Percentiles rank a stretch among this genome's conserved stretches.
phyloP scores from a whole-genome alignment of 1,140 invertebrate genomes.

The Apocrypta bakeri region DNA sequence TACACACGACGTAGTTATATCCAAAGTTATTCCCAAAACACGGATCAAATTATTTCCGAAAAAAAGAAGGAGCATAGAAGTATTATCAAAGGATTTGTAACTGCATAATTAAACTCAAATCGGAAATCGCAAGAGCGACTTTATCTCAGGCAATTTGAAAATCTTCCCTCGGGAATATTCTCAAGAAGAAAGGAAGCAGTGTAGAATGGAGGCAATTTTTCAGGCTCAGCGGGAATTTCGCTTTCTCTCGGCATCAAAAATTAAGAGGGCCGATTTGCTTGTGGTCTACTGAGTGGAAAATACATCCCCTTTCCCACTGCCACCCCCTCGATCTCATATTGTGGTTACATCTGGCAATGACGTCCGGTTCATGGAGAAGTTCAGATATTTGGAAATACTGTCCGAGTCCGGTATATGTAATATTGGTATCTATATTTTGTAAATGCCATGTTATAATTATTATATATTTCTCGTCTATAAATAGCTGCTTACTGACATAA shows the following conservation, averaged over 20 bases:
- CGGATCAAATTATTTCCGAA: background rate
- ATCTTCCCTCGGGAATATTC: background rate
- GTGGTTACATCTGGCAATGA: background rate
- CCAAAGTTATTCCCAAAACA: background rate
- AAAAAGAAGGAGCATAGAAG: background rate
- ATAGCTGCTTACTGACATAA: no score
- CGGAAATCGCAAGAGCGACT: background rate
- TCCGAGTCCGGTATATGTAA: no score
- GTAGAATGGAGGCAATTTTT: background rate
- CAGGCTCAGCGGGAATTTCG: background rate
- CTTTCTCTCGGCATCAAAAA: background rate
- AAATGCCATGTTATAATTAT: no score
- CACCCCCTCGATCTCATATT: background rate
- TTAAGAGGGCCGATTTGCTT: background rate
- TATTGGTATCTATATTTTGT: no score
- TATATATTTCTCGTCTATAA: no score
- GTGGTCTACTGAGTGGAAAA: background rate
- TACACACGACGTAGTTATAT: background rate
- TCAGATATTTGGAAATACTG: background rate
- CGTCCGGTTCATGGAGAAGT: background rate
- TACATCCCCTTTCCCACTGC: no score
- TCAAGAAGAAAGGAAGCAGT: background rate
- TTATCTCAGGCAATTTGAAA: conserved; percentile 42
- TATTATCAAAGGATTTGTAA: background rate
- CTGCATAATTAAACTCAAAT: conserved; percentile 14